Evolutionary conservation across 1,140 invertebrate species (phyloP).

Genomic region (fruit fly (Drosophila melanogaster)): DNA sequence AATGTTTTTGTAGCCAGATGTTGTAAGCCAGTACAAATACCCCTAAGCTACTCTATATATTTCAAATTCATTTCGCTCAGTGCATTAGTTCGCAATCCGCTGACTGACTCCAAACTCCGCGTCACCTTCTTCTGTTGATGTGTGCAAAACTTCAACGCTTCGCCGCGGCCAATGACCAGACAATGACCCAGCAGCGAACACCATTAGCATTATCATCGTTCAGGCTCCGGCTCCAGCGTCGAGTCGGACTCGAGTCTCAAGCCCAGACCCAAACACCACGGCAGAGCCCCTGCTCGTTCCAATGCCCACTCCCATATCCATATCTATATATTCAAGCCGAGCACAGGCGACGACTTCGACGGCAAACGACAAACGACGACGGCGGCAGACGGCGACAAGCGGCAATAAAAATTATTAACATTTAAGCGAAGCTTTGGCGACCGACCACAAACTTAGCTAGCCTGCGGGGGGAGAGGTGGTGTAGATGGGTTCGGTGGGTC

Average conservation of each 20-base stretch:
- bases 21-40: no score
- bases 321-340: slow-evolving; percentile 31
- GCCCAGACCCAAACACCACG: slow-evolving; percentile 13
- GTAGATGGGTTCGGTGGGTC: background rate
- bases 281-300: slow-evolving; percentile 16
- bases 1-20: no score
- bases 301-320: slow-evolving; percentile 30
- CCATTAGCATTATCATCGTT: slow-evolving; percentile 79
- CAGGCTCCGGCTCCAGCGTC: slow-evolving; percentile 9
- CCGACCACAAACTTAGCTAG: slow-evolving; percentile 40
- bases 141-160: slow-evolving; percentile 71
- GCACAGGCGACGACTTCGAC: slow-evolving; percentile 29
- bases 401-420: slow-evolving; percentile 82
- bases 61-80: background rate
- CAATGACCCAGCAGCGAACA: slow-evolving; percentile 79
- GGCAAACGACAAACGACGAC: slow-evolving; percentile 34
- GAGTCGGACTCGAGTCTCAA: slow-evolving; percentile 38
- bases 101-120: slow-evolving; percentile 40
- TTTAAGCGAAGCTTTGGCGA: slow-evolving; percentile 69
- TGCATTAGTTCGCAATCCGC: slow-evolving; percentile 25
- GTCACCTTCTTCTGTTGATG: slow-evolving; percentile 62
- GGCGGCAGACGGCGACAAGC: slow-evolving; percentile 53
- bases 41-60: no score
- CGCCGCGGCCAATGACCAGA: slow-evolving; percentile 80
- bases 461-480: background rate